These are phyloP conservation scores for Mustelus asterias DNA, from an alignment of 2,113 vertebrate genomes.

Conservation along the genomic window DNA sequence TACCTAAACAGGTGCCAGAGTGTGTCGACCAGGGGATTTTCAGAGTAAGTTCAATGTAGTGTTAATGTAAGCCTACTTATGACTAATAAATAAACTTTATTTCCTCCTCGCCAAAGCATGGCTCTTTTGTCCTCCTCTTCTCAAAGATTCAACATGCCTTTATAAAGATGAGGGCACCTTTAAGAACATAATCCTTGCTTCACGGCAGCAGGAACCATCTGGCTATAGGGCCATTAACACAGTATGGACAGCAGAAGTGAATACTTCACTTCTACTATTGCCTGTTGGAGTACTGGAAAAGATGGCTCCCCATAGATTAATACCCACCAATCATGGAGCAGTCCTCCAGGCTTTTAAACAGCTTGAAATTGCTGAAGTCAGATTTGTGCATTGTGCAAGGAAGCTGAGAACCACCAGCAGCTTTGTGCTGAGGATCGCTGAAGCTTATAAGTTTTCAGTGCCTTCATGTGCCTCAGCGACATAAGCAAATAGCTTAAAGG, in stretches of 20 bases:
- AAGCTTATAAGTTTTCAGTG: not conserved
- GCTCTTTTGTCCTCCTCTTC: not conserved
- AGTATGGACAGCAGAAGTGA: slow-evolving; percentile 1
- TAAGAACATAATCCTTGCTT: not conserved
- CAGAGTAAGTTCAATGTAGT: too few species aligned
- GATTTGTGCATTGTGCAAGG: not conserved
- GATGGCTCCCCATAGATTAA: not conserved
- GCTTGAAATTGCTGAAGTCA: not conserved
- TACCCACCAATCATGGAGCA: too few species aligned
- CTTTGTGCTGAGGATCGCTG: not conserved
- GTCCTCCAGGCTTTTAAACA: not conserved
- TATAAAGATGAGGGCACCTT: not conserved
- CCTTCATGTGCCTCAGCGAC: not conserved
- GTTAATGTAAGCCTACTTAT: too few species aligned
- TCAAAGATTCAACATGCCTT: not conserved
- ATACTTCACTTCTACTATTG: not conserved
- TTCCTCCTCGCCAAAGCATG: not conserved
- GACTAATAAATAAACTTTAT: too few species aligned
- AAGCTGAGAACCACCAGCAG: not conserved
- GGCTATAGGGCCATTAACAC: not conserved
- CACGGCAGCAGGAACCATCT: not conserved
- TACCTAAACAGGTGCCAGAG: too few species aligned
- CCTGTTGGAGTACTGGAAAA: not conserved
- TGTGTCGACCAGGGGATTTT: too few species aligned
- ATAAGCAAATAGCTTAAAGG: not conserved